Evolutionary conservation across 2,888 invertebrate species (phyloP), one percentile per base, ranked within the genome.

Genomic region (Amblyjoppa proteus): DNA sequence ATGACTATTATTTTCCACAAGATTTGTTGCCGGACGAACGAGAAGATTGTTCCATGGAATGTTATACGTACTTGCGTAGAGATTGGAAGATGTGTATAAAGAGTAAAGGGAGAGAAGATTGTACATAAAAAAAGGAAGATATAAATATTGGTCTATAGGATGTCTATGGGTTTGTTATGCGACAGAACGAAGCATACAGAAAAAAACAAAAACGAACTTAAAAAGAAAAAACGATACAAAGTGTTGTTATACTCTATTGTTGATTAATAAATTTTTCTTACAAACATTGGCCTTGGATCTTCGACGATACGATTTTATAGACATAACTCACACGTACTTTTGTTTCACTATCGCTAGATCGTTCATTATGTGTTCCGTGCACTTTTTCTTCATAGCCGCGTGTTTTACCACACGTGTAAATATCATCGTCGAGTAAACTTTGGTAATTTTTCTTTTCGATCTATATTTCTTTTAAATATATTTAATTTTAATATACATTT

Each of bases 251-350:
- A 88, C 84, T 88, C 86, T 91, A 92, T 89, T 93, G 93, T 94
- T 93, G 92, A 91, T 93, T 93, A 94, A 94, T 94, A 93, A 94
- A 94, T 92, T 93, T 93, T 93, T 93, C 91, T 91, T 92, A 91
- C 86, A 89, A 93, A 93, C 91, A 93, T 92, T 93, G 92, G 92
- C 91, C 90, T 92, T 92, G 90, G 91, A 92, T 92, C 90, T 92
- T 92, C 90, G 88, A 90, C 90, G 88, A 90, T 90, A 87, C 79
- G 86, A 84, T 85, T 77, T 85, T 77, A 81, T 84, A 83, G 84
- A 83, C 56, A 73, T 53, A 61, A 61, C 71, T 87, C 75, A 79
- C 68, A 83, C 75, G 79, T 83, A 51, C 83, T 73, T 79, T 28
- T 75, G 70, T 80, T 84, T 79, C 68, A 76, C 66, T 80, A 53